A percentile compares a stretch with the other conserved stretches of the same genome.
Conservation (phyloP, 1,140 invertebrate genomes). For the Rhizoglyphus robini region DNA sequence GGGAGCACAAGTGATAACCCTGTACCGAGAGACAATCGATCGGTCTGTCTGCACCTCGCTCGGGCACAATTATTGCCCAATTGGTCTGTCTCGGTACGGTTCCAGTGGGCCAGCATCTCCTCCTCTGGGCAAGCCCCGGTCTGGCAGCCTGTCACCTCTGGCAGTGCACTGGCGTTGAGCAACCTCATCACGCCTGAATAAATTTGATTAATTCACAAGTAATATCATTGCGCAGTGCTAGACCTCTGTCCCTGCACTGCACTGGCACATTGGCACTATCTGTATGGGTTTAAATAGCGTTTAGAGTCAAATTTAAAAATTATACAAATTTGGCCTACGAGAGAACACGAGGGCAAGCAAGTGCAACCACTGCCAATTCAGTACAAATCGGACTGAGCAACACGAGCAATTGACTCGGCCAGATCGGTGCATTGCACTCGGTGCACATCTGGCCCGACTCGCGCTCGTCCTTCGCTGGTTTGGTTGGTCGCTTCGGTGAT, state of each 20-base stretch:
- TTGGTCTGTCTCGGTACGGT: too few species aligned
- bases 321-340: neutral
- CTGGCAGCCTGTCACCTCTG: neutral
- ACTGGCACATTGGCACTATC: too few species aligned
- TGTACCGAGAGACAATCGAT: too few species aligned
- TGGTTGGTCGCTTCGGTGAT: constrained; percentile 10
- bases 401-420: neutral
- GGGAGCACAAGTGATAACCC: too few species aligned
- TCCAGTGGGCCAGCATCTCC: neutral
- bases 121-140: neutral
- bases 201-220: constrained; percentile 16
- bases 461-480: neutral
- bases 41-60: neutral
- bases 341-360: neutral
- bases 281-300: neutral
- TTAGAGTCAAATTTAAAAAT: constrained; percentile 5
- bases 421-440: neutral
- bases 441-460: constrained; percentile 3
- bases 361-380: neutral
- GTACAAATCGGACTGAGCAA: neutral
- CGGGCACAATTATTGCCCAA: too few species aligned
- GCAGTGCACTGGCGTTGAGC: neutral
- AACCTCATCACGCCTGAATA: constrained; percentile 14
- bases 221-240: neutral
- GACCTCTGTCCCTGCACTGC: too few species aligned